phyloP scores from a whole-genome alignment of 2,113 vertebrate species.

The Chiloscyllium plagiosum region DNA sequence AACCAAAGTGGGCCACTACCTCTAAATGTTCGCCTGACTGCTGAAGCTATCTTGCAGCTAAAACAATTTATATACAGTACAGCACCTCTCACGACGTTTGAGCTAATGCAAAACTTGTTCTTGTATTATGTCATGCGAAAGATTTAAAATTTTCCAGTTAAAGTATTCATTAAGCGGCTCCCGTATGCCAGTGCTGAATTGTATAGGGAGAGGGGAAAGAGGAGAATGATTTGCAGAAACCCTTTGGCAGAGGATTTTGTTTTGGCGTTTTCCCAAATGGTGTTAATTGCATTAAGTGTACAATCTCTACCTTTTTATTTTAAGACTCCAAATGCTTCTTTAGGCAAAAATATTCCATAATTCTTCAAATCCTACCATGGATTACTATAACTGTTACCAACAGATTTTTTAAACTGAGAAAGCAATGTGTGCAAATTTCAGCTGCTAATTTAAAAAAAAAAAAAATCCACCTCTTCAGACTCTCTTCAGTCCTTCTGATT shows the following conservation, averaged over 20 bases:
- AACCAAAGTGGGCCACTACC: too few relatives aligned
- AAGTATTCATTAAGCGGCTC: too few relatives aligned
- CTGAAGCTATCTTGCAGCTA: too few relatives aligned
- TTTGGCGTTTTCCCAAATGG: neutral
- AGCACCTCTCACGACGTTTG: too few relatives aligned
- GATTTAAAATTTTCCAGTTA: too few relatives aligned
- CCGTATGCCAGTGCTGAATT: neutral
- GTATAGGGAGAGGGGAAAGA: neutral
- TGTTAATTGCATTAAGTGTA: neutral
- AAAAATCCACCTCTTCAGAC: neutral
- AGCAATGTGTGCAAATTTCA: neutral
- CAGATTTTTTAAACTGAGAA: neutral
- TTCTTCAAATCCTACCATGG: neutral
- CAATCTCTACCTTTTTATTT: too few relatives aligned
- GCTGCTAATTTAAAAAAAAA: neutral
- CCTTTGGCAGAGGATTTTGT: neutral
- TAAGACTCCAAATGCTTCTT: too few relatives aligned
- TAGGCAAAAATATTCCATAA: neutral
- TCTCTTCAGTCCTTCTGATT: neutral
- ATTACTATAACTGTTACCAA: neutral
- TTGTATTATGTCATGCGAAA: neutral
- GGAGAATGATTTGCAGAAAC: neutral
- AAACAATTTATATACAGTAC: neutral
- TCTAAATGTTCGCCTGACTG: too few relatives aligned
- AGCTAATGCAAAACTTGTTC: neutral